phyloP scores from a whole-genome alignment of 2,113 vertebrate species.

The Pachyramphus minor region DNA sequence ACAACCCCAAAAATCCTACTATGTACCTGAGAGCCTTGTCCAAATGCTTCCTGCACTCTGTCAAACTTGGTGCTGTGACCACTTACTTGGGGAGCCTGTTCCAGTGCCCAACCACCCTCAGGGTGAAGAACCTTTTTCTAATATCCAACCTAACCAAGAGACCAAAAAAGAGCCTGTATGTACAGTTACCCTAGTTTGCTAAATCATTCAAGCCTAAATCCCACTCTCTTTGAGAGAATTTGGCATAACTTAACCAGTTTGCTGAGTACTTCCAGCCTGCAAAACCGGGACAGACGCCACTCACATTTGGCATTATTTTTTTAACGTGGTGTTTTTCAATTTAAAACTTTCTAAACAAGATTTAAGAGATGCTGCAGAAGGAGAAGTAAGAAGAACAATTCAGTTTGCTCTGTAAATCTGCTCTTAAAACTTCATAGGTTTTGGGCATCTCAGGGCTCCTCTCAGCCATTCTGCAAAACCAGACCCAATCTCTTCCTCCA shows the following conservation, averaged over 20 bases:
- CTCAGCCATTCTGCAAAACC: not conserved
- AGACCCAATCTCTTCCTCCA: not conserved
- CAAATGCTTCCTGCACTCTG: not conserved
- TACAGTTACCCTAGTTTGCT: not conserved
- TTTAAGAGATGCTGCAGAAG: not conserved
- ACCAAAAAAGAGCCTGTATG: not conserved
- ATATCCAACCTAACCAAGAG: not conserved
- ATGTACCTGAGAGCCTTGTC: not conserved
- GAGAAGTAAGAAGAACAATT: not conserved
- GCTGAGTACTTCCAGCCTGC: not conserved
- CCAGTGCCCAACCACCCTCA: not conserved
- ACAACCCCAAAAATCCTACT: not conserved
- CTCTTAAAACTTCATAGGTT: not conserved
- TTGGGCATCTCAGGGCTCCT: not conserved
- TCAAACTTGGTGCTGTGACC: not conserved
- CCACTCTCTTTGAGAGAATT: not conserved
- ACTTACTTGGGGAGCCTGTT: not conserved
- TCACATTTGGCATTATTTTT: not conserved
- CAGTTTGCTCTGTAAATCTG: not conserved
- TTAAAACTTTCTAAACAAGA: not conserved
- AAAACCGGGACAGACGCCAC: not conserved
- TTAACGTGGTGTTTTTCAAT: not conserved
- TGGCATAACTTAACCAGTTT: not conserved
- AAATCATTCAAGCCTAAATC: not conserved
- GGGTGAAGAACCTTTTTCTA: not conserved